phyloP scores from a whole-genome alignment of 2,888 invertebrate species.

The Harmothoe impar region DNA sequence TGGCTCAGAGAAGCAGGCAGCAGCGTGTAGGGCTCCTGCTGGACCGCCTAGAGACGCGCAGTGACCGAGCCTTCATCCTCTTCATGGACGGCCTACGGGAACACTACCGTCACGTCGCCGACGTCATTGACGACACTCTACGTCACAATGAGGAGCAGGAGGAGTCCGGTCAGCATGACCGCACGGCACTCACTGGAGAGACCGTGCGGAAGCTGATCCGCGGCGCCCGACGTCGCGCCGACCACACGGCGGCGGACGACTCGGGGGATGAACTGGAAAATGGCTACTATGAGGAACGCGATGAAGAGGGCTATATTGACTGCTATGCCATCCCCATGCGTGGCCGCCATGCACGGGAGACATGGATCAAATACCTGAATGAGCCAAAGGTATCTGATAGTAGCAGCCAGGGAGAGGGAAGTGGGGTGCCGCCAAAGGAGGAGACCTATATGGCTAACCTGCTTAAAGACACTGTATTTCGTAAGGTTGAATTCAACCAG shows the following conservation, averaged over 20 bases:
- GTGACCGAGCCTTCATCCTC: constrained; percentile 66
- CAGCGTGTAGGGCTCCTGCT: constrained; percentile 69
- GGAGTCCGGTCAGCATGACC: constrained; percentile 66
- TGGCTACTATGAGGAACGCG: constrained; percentile 59
- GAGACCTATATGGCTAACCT: constrained; percentile 68
- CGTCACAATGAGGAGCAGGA: constrained; percentile 65
- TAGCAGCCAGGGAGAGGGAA: not conserved
- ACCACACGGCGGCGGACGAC: constrained; percentile 60
- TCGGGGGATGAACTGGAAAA: constrained; percentile 67
- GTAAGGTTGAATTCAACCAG: constrained; percentile 63
- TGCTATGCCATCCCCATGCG: constrained; percentile 70
- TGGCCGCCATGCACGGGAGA: constrained; percentile 64
- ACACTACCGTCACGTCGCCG: constrained; percentile 69
- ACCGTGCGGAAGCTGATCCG: constrained; percentile 66
- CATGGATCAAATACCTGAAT: constrained; percentile 70
- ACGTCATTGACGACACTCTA: constrained; percentile 70
- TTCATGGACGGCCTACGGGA: constrained; percentile 71
- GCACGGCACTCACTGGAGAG: constrained; percentile 68
- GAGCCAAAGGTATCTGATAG: not conserved
- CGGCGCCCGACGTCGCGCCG: constrained; percentile 53
- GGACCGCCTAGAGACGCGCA: constrained; percentile 69
- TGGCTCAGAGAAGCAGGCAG: constrained; percentile 64
- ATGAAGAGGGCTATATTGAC: constrained; percentile 67
- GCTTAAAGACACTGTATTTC: constrained; percentile 69
- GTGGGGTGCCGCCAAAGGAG: not conserved